A percentile compares a stretch with the other conserved stretches of the same genome.
Conservation (phyloP, 2,888 invertebrate species). For the Pecten maximus region DNA sequence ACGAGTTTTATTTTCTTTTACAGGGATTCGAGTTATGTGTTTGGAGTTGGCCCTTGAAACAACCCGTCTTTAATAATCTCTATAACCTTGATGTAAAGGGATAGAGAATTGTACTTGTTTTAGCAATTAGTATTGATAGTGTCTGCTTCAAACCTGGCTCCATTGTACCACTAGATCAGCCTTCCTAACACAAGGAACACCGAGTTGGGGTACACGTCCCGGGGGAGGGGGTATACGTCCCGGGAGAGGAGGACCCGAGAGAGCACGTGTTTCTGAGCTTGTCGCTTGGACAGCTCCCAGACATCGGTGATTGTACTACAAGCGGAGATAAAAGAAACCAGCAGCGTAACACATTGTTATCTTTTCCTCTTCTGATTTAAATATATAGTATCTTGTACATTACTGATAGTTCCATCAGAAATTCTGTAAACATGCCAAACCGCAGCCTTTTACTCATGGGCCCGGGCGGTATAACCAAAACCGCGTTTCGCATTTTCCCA, state of each 20-base stretch:
- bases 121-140: neutral
- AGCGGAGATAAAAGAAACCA: neutral
- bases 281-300: neutral
- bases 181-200: neutral
- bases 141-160: neutral
- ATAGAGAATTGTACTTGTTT: neutral
- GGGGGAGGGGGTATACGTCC: neutral
- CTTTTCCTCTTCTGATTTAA: neutral
- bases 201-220: too few relatives aligned
- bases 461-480: neutral
- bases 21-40: neutral
- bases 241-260: neutral
- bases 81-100: neutral
- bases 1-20: slow-evolving; percentile 2
- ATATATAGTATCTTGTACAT: slow-evolving; percentile 9
- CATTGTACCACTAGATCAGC: neutral
- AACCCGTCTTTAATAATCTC: neutral
- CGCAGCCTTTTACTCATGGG: neutral
- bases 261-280: slow-evolving; percentile 18
- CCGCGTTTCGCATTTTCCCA: neutral
- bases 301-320: neutral
- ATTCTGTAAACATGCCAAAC: neutral
- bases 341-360: slow-evolving; percentile 24
- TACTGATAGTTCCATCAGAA: neutral
- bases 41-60: slow-evolving; percentile 20